phyloP scores from a whole-genome alignment of 2,797 vertebrate species.

The Denticeps clupeoides region DNA sequence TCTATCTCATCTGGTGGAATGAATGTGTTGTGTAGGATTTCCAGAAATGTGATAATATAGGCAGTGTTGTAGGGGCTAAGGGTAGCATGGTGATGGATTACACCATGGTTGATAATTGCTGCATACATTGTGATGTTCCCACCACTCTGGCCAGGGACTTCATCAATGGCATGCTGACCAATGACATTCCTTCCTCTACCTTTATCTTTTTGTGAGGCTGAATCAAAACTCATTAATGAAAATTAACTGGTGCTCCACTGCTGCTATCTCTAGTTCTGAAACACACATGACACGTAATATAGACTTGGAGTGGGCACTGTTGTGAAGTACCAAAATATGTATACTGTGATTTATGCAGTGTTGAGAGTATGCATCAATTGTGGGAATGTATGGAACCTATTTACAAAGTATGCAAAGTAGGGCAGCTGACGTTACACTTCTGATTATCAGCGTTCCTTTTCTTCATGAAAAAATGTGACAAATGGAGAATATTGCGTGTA shows the following conservation, averaged over 20 bases:
- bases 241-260: conserved; percentile 11
- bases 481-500: no score
- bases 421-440: no score
- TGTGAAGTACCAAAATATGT: no score
- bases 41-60: neutral
- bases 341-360: no score
- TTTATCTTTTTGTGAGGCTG: conserved; percentile 9
- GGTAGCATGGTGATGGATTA: conserved; percentile 5
- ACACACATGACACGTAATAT: neutral
- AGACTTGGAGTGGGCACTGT: no score
- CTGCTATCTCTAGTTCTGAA: conserved; percentile 3
- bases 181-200: conserved; percentile 7
- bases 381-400: no score
- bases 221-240: conserved; percentile 10
- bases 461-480: no score
- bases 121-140: neutral
- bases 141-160: neutral
- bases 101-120: neutral
- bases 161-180: neutral
- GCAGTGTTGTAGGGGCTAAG: neutral
- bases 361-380: no score
- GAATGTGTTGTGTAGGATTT: neutral
- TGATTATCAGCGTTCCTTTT: no score
- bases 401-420: no score
- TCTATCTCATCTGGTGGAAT: neutral